Evolutionary conservation across 2,888 invertebrate species (phyloP).

Genomic region (Coleophora deauratella): DNA sequence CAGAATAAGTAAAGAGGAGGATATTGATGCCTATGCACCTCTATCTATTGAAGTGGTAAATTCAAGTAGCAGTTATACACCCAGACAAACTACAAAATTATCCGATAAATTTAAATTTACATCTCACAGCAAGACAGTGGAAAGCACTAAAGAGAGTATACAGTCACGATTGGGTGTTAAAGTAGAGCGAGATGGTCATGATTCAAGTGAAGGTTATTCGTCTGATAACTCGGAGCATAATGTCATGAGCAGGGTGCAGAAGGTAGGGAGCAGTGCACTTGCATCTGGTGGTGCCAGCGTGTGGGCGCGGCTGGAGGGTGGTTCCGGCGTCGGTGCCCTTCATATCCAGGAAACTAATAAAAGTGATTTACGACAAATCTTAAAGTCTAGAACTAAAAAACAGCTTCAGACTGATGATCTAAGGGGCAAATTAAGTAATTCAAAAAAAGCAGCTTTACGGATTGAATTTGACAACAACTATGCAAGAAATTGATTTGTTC

Average conservation of each 20-base stretch:
- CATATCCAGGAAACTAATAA: slow-evolving; percentile 16
- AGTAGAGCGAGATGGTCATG: slow-evolving; percentile 24
- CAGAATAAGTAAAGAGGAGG: slow-evolving; percentile 25
- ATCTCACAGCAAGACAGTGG: slow-evolving; percentile 13
- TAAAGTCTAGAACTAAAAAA: slow-evolving; percentile 33
- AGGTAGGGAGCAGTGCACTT: slow-evolving; percentile 31
- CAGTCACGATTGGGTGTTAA: slow-evolving; percentile 54
- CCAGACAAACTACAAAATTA: slow-evolving; percentile 39
- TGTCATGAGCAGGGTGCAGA: slow-evolving; percentile 71
- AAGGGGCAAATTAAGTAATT: slow-evolving; percentile 47
- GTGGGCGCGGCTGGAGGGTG: slow-evolving; percentile 70
- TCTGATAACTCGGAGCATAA: slow-evolving; percentile 47
- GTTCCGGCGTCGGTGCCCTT: too few relatives aligned
- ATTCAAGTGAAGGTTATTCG: slow-evolving; percentile 12
- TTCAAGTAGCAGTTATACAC: slow-evolving; percentile 36
- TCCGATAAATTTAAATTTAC: slow-evolving; percentile 55
- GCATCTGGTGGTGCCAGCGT: slow-evolving; percentile 26
- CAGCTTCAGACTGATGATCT: slow-evolving; percentile 36
- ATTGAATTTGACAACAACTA: slow-evolving; percentile 67
- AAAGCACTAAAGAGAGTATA: slow-evolving; percentile 28
- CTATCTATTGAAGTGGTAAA: slow-evolving; percentile 61
- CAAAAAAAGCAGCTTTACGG: slow-evolving; percentile 55
- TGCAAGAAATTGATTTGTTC: slow-evolving; percentile 25
- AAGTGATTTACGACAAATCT: slow-evolving; percentile 50
- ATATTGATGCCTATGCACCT: slow-evolving; percentile 44